phyloP scores from a whole-genome alignment of 2,113 vertebrate species.

The Glaucomys volans region DNA sequence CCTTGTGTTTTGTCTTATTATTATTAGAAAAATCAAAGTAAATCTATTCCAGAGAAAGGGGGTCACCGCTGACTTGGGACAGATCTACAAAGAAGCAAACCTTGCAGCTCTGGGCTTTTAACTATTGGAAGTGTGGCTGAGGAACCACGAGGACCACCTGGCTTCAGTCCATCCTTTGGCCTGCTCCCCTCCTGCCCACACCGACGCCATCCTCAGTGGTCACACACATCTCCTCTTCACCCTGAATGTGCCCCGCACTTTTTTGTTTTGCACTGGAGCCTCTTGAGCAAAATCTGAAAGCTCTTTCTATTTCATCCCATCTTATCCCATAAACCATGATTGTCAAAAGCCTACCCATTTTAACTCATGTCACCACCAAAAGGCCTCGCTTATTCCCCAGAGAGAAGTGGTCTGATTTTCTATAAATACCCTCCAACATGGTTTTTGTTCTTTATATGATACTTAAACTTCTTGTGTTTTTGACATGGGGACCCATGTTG shows the following conservation, averaged over 20 bases:
- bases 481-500: background rate
- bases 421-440: background rate
- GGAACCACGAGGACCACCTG: background rate
- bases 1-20: background rate
- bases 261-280: background rate
- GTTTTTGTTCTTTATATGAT: background rate
- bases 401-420: background rate
- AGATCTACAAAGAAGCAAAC: background rate
- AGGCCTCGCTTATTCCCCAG: background rate
- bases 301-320: background rate
- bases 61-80: background rate
- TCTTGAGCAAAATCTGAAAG: background rate
- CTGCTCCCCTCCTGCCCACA: background rate
- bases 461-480: background rate
- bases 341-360: background rate
- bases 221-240: background rate
- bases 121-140: background rate
- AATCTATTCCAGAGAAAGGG: background rate
- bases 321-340: background rate
- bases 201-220: background rate
- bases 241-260: background rate
- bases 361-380: background rate
- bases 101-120: background rate
- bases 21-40: background rate
- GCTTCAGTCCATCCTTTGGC: background rate